Evolutionary conservation across 2,888 invertebrate species (phyloP), one percentile per base, ranked within the genome.

Genomic region (Agrochola macilenta): DNA sequence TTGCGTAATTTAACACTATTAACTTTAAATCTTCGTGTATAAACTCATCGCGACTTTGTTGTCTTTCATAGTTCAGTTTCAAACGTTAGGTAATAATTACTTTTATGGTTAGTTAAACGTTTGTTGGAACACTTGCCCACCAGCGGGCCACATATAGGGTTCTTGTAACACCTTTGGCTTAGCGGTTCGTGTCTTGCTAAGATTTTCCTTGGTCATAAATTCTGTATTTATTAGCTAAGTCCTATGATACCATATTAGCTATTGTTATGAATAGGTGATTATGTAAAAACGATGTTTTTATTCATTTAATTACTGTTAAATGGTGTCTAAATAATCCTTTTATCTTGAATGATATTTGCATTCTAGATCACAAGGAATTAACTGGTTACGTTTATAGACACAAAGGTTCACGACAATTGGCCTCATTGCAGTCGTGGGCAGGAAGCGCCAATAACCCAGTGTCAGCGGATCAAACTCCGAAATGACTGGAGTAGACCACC

Each of bases 381-480:
- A 83, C 72, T 82, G 70, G 85, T 83, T 85, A 86, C 90, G 90
- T 90, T 89, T 90, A 91, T 90, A 92, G 91, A 83, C 73, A 35
- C 85, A 86, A 80, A 84, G 80, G 87, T 78, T 81, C 75, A 80
- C 17, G 72, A 76, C 88, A 91, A 90, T 91, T 92, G 90, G 79
- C 83, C 83, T 88, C 81, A 85, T 86, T 88, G 80, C 76, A 79
- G 83, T 84, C 88, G 90, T 87, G 88, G 88, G 87, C 92, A 92
- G 93, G 93, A 93, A 90, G 89, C 89, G 73, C 86, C 89, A 93
- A 93, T 93, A 89, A 91, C 82, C 86, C 86, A 84, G 91, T 92
- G 92, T 93, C 93, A 93, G 87, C 89, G 91, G 93, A 91, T 93
- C 92, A 93, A 90, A 83, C 90, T 84, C 89, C 88, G 84, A 90